Evolutionary conservation across 2,113 vertebrate species (phyloP), one percentile per base, ranked within the genome.

Genomic region (Stigmatopora nigra): DNA sequence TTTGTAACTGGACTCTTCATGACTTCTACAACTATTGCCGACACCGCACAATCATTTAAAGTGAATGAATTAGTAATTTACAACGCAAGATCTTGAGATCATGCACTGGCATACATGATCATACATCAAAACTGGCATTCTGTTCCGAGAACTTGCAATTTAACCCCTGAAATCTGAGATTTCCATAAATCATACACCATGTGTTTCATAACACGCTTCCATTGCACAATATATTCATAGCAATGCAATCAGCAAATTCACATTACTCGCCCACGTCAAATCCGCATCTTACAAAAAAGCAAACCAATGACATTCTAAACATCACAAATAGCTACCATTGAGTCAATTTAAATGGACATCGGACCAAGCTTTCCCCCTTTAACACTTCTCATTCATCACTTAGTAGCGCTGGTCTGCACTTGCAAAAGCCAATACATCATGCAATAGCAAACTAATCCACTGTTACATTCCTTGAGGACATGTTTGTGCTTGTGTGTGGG

Each of bases 271-370:
- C 14, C 11, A 22, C 10, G 53, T 55, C 22, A 55, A 55, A 15
- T 7, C 25, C 22, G 13, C 11, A 31, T 12, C 22, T 5, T 13
- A 14, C 22, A 25, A 55, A 25, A 55, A 13, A 25, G 20, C 52
- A 55, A 25, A 64, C 64, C 48, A 36, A 31, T 36, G 10, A 41
- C 63, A 65, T 44, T 59, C 78, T 79, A 76, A 74, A 64, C 71
- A 80, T 71, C 63, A 70, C 68, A 84, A 75, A 79, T 65, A 48
- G 7, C 17, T 69, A 5, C 25, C 64, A 65, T 58, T 49, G 49
- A 38, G 58, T 48, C 62, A 52, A 67, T 60, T 71, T 60, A 85
- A 70, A 72, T 68, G 51, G 69, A 68, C 44, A 75, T 69, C 20
- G 6, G 46, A 19, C n/a, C 17, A 10, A 76, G 41, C 20, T 25